These are phyloP conservation scores for Caenorhabditis briggsae DNA, from an alignment of 1,140 invertebrate genomes.

Conservation along the genomic window DNA sequence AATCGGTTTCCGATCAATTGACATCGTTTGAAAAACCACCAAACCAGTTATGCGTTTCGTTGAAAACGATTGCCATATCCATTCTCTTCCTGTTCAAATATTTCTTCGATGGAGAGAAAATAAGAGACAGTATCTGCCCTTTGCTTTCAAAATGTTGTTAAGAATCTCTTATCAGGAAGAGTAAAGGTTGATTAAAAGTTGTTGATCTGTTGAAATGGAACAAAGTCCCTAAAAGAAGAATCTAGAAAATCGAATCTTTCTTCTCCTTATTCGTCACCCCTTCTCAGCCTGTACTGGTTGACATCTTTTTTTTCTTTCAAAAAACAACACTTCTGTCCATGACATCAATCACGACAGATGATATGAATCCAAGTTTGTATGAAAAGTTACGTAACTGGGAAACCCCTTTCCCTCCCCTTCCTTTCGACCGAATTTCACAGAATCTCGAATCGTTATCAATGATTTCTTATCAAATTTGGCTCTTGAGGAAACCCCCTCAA, in stretches of 20 bases:
- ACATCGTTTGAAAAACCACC: neutral
- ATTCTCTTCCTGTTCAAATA: neutral
- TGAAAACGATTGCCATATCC: slow-evolving; percentile 24
- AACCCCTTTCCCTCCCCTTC: neutral
- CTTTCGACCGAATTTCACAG: slow-evolving; percentile 8
- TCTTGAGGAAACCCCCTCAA: slow-evolving; percentile 39
- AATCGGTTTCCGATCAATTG: neutral
- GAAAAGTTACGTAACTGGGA: slow-evolving; percentile 47
- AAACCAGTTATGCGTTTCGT: slow-evolving; percentile 43
- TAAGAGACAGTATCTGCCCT: neutral
- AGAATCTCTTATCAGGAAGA: slow-evolving; percentile 17
- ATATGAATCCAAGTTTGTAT: slow-evolving; percentile 6
- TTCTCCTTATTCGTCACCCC: neutral
- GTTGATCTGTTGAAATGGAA: slow-evolving; percentile 3
- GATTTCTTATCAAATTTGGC: slow-evolving; percentile 40
- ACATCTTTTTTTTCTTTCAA: neutral
- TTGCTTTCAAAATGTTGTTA: neutral
- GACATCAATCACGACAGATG: slow-evolving; percentile 18
- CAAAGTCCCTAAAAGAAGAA: neutral
- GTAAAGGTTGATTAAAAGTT: slow-evolving; percentile 25
- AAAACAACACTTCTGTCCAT: neutral
- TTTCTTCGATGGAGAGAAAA: neutral
- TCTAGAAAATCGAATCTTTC: neutral
- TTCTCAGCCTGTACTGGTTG: neutral
- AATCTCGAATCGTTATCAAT: neutral